phyloP scores from a whole-genome alignment of 2,888 invertebrate genomes.

The Pandemis heparana region DNA sequence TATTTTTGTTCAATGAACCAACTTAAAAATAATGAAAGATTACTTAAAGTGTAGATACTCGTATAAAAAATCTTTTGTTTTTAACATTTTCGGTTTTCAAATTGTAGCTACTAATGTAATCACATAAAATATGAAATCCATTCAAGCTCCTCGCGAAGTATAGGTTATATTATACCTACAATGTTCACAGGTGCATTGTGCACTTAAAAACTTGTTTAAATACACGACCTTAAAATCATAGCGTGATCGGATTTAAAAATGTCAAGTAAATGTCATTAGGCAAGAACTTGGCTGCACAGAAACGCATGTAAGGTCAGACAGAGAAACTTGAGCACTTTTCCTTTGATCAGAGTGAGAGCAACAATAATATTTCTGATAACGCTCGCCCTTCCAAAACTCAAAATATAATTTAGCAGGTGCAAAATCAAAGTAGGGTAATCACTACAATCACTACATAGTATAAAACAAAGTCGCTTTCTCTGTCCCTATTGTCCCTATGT shows the following conservation, averaged over 20 bases:
- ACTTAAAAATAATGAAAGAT: neutral
- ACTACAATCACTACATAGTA: no score
- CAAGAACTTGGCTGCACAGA: slow-evolving; percentile 11
- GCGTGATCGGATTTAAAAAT: slow-evolving; percentile 26
- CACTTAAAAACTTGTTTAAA: slow-evolving; percentile 35
- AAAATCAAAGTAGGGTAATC: no score
- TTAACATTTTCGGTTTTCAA: no score
- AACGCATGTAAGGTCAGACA: neutral
- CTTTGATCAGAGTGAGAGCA: neutral
- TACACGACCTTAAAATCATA: slow-evolving; percentile 8
- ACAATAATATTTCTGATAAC: neutral
- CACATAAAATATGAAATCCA: slow-evolving; percentile 22
- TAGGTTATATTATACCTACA: slow-evolving; percentile 20
- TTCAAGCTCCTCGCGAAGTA: slow-evolving; percentile 16
- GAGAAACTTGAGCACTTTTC: neutral
- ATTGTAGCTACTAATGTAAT: slow-evolving; percentile 18
- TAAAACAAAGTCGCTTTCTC: no score
- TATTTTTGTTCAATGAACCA: no score
- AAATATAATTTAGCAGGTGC: no score
- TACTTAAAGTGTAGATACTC: neutral
- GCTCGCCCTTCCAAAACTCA: no score
- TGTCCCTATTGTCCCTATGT: no score
- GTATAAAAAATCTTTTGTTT: no score
- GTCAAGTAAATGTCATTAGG: slow-evolving; percentile 42
- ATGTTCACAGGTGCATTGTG: slow-evolving; percentile 36